Evolutionary conservation across 1,140 invertebrate genomes (phyloP).

Genomic region (Procambarus virginalis): DNA sequence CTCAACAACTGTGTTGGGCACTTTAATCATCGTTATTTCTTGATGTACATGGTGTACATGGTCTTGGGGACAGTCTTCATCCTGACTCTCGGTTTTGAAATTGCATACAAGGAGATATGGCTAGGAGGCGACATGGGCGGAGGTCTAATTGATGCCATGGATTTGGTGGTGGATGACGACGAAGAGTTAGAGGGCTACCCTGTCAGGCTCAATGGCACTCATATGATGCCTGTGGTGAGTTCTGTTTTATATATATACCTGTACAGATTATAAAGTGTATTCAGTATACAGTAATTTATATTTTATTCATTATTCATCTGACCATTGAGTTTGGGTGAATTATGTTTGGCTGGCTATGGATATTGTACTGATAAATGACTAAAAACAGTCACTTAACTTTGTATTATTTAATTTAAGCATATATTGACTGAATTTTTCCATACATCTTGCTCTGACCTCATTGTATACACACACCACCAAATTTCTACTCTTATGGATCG

Average conservation of each 20-base stretch:
- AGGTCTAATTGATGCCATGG: slow-evolving; percentile 71
- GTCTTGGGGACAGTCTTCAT: slow-evolving; percentile 89
- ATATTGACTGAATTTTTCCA: no score
- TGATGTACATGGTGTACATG: slow-evolving; percentile 93
- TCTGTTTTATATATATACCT: neutral
- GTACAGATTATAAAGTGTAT: no score
- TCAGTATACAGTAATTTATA: no score
- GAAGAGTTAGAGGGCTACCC: slow-evolving; percentile 76
- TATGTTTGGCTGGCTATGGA: no score
- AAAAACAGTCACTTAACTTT: no score
- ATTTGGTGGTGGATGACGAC: slow-evolving; percentile 70
- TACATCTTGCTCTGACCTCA: no score
- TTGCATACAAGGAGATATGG: slow-evolving; percentile 86
- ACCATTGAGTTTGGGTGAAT: no score
- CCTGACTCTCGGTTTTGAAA: slow-evolving; percentile 87
- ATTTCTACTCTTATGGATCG: no score
- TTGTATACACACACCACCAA: no score
- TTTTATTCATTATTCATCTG: no score
- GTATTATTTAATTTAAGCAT: no score
- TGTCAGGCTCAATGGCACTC: slow-evolving; percentile 84
- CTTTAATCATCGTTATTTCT: slow-evolving; percentile 95
- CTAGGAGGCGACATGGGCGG: slow-evolving; percentile 73
- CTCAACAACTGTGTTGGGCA: slow-evolving; percentile 98
- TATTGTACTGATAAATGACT: no score
- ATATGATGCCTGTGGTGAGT: slow-evolving; percentile 82